Percentiles rank a stretch among this genome's conserved stretches.
phyloP scores from a whole-genome alignment of 2,888 invertebrate genomes.

The Boloria selene region DNA sequence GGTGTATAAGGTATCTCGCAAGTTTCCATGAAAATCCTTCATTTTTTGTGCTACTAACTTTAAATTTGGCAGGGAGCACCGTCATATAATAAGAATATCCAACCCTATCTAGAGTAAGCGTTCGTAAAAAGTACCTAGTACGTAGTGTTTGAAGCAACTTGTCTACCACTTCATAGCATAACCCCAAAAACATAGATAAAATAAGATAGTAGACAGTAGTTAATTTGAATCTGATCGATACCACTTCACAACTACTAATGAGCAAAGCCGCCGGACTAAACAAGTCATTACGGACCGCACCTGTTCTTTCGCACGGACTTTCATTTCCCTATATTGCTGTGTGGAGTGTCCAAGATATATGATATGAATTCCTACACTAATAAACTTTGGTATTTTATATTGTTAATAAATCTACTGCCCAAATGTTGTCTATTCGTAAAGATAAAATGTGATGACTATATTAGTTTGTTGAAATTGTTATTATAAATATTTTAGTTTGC shows the following conservation, averaged over 20 bases:
- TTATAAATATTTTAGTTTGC: no score
- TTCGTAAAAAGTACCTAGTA: no score
- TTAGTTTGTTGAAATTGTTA: background rate
- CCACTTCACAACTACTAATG: conserved; percentile 69
- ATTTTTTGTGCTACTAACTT: no score
- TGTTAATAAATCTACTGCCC: conserved; percentile 9
- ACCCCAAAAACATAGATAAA: conserved; percentile 41
- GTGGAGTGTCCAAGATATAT: conserved; percentile 58
- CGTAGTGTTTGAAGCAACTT: conserved; percentile 1
- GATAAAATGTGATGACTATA: conserved; percentile 14
- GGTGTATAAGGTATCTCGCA: no score
- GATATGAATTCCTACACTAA: conserved; percentile 67
- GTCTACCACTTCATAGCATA: conserved; percentile 13
- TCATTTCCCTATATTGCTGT: conserved; percentile 58
- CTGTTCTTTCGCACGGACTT: conserved; percentile 67
- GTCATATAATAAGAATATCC: no score
- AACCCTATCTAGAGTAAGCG: no score
- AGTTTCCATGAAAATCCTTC: no score
- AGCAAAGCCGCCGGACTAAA: conserved; percentile 69
- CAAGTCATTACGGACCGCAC: conserved; percentile 60
- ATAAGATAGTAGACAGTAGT: conserved; percentile 56
- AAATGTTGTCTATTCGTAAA: conserved; percentile 5
- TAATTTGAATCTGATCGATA: conserved; percentile 61
- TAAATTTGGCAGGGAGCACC: no score
- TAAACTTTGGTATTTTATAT: conserved; percentile 47